These are phyloP conservation scores for Piezodorus guildinii DNA, from an alignment of 1,140 invertebrate genomes.

Conservation along the genomic window DNA sequence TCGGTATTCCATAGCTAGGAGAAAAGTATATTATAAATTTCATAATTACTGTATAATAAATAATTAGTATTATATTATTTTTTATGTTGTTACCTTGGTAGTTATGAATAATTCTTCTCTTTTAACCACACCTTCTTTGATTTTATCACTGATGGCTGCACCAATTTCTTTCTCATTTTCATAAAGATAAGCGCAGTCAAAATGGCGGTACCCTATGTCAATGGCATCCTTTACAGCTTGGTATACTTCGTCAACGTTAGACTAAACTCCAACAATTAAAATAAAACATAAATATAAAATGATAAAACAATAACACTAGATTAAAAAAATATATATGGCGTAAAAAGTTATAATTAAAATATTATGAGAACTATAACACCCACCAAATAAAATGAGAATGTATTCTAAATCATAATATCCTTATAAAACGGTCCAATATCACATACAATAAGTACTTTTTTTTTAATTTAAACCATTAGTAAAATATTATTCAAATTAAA, in stretches of 20 bases:
- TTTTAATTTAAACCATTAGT: no score
- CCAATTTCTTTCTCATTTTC: conserved; percentile 78
- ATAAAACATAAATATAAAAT: not conserved
- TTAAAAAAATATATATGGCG: no score
- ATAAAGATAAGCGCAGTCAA: conserved; percentile 71
- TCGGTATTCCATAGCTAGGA: conserved; percentile 43
- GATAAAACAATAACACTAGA: not conserved
- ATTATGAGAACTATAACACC: no score
- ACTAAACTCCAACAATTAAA: conserved; percentile 36
- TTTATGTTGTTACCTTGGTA: conserved; percentile 35
- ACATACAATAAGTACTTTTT: no score
- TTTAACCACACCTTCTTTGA: conserved; percentile 56
- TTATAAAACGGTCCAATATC: no score
- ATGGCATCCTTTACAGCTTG: conserved; percentile 54
- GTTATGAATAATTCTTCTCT: conserved; percentile 60
- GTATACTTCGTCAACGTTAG: conserved; percentile 41
- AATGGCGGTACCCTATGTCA: conserved; percentile 64
- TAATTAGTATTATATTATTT: no score
- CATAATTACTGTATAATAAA: no score
- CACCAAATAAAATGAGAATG: no score
- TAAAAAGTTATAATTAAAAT: no score
- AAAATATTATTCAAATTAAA: no score
- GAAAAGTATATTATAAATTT: not conserved
- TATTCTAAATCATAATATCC: no score
- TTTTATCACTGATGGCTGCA: conserved; percentile 53